A percentile compares a stretch with the other conserved stretches of the same genome.
These are phyloP conservation scores for Peromyscus attwateri DNA, from an alignment of 2,797 vertebrate species.

Conservation along the genomic window DNA sequence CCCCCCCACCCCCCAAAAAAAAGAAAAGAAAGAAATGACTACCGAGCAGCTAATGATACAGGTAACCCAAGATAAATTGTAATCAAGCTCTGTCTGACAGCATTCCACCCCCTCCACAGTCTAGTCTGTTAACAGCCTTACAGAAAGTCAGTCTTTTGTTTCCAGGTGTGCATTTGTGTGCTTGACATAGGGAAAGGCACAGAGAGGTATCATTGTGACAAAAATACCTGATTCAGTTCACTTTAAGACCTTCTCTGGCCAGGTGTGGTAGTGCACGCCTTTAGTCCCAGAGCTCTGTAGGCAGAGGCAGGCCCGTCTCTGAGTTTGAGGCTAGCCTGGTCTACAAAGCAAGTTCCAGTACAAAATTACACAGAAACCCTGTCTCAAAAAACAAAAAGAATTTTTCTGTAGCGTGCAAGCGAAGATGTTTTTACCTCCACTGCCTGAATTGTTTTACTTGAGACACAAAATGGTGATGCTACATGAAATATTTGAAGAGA, in stretches of 20 bases:
- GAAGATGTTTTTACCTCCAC: conserved; percentile 23
- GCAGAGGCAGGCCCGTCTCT: neutral
- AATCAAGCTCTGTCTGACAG: neutral
- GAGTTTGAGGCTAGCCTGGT: neutral
- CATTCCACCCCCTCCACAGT: too few species aligned
- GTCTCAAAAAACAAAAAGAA: neutral
- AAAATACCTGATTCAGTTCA: conserved; percentile 70
- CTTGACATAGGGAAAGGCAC: conserved; percentile 5
- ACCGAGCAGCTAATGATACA: too few species aligned
- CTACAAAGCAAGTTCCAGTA: neutral
- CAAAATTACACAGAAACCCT: neutral
- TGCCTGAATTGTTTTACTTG: conserved; percentile 59
- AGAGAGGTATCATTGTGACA: conserved; percentile 75
- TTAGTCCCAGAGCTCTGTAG: neutral
- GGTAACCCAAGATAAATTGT: neutral
- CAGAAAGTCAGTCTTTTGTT: neutral
- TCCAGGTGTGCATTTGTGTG: conserved; percentile 61
- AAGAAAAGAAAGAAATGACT: too few species aligned
- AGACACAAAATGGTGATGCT: conserved; percentile 50
- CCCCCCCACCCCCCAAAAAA: too few species aligned
- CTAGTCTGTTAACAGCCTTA: neutral
- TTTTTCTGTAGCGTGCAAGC: neutral
- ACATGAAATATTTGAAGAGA: conserved; percentile 9
- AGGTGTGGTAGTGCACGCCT: neutral
- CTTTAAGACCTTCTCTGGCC: neutral